phyloP scores from a whole-genome alignment of 2,888 invertebrate genomes.

The Phengaris arion region DNA sequence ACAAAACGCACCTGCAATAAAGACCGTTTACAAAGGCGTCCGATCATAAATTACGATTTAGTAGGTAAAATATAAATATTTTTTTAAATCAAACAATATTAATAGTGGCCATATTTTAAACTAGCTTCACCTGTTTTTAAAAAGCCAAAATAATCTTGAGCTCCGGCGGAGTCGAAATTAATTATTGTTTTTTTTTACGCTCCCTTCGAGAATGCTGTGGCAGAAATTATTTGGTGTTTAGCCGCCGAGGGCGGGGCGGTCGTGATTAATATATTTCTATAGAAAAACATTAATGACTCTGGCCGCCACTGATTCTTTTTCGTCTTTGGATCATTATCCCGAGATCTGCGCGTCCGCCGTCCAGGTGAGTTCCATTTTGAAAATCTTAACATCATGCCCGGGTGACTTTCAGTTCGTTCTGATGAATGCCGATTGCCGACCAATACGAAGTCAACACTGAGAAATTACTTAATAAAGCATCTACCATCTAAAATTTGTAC shows the following conservation, averaged over 20 bases:
- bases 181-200: conserved; percentile 64
- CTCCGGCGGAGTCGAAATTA: conserved; percentile 68
- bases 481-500: too few relatives aligned
- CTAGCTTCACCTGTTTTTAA: conserved; percentile 62
- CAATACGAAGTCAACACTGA: background rate
- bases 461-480: background rate
- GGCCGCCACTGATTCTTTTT: conserved; percentile 48
- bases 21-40: conserved; percentile 9
- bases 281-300: conserved; percentile 71
- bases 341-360: conserved; percentile 7
- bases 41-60: conserved; percentile 45
- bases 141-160: conserved; percentile 48
- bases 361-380: conserved; percentile 27
- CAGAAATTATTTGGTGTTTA: conserved; percentile 78
- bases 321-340: conserved; percentile 40
- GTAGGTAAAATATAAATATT: conserved; percentile 39
- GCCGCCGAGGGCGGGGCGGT: conserved; percentile 69
- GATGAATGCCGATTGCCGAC: background rate
- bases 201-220: conserved; percentile 63
- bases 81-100: conserved; percentile 46
- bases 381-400: conserved; percentile 17
- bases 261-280: conserved; percentile 76
- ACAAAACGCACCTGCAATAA: conserved; percentile 25
- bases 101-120: conserved; percentile 55
- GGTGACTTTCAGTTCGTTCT: conserved; percentile 18